A percentile compares a stretch with the other conserved stretches of the same genome.
Evolutionary conservation across 2,888 invertebrate species (phyloP).

Genomic region (Druceiella hillmani): DNA sequence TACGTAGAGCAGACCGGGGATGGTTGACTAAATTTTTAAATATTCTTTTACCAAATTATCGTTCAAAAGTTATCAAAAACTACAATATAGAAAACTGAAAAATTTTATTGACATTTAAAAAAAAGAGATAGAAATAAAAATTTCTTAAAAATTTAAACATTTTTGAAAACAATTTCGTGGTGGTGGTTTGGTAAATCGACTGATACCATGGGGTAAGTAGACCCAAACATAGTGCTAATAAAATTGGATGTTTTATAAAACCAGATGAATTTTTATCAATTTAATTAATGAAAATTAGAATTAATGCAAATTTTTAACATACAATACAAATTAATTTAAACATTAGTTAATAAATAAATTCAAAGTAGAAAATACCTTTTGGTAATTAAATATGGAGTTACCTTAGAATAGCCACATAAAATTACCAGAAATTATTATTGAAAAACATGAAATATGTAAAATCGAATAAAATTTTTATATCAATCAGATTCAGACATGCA

Average conservation of each 20-base stretch:
- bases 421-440: too few relatives aligned
- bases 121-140: not conserved
- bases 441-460: too few relatives aligned
- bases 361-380: too few relatives aligned
- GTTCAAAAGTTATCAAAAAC: not conserved
- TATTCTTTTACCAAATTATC: not conserved
- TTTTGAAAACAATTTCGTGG: not conserved
- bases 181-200: not conserved
- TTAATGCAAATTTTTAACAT: too few relatives aligned
- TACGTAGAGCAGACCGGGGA: not conserved
- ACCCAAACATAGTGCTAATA: not conserved
- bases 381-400: too few relatives aligned
- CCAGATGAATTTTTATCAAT: too few relatives aligned
- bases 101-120: not conserved
- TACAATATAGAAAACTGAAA: not conserved
- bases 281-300: too few relatives aligned
- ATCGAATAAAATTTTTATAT: too few relatives aligned
- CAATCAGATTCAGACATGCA: too few relatives aligned
- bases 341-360: too few relatives aligned
- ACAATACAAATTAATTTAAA: too few relatives aligned
- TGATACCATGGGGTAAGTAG: not conserved
- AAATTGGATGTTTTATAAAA: not conserved
- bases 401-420: too few relatives aligned
- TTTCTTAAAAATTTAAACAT: not conserved
- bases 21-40: not conserved